Base-by-base conservation (phyloP, 2,113 vertebrate genomes). In the Callionymus lyra region DNA sequence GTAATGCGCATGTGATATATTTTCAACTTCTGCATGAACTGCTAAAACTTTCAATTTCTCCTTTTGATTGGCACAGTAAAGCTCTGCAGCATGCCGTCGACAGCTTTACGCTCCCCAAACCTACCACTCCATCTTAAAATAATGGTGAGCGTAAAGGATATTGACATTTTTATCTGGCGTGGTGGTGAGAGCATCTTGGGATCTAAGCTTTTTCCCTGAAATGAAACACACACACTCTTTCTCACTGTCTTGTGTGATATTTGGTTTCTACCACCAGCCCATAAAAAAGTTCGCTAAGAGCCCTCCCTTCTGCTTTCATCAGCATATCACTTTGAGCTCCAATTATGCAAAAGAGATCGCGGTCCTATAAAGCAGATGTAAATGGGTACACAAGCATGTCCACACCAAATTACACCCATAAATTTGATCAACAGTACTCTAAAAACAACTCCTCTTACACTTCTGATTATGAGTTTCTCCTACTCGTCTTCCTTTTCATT, bases 311-410 rank as follows among this genome's bases (percentile, higher is more conserved):
- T 74, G 74, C 77, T 69, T 68, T 59, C 78, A 76, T 81, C 72
- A 77, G 73, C 76, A 75, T 48, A 66, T 76, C 69, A 66, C 70
- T 72, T 72, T 75, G 54, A 56, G 66, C 72, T 50, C 46, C 63
- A 76, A 75, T 78, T 79, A 83, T 83, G 80, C 74, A 82, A 81
- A 85, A 82, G 50, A 56, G 55, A 56, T 63, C 52, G 47, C 60
- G 21, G 65, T 73, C 60, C 68, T 68, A 80, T 76, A 76, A 82
- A 83, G 58, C 66, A 62, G 59, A 65, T 77, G 70, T 70, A 79
- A 79, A 81, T 84, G 60, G 70, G 74, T 79, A 80, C 61, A 77
- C 71, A 69, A 56, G 65, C 67, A 68, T 76, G 76, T 74, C 71
- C 62, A 21, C 39, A 47, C 57, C 17, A 79, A 82, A 76, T 74